These are phyloP conservation scores for Piscicola geometra DNA, from an alignment of 2,888 invertebrate genomes.

Conservation along the genomic window DNA sequence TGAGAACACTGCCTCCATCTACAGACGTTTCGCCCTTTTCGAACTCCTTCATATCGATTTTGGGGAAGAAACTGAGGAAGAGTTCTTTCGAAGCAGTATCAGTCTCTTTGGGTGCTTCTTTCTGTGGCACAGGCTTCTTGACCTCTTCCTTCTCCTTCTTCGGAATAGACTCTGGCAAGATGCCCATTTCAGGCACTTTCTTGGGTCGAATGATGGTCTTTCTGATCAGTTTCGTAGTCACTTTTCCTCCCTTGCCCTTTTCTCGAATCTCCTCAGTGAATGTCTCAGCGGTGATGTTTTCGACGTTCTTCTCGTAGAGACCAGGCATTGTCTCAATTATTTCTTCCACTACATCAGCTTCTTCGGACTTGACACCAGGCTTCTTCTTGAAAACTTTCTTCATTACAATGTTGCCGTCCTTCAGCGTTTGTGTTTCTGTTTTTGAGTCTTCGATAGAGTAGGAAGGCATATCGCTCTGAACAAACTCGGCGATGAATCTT, in stretches of 20 bases:
- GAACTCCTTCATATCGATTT: neutral
- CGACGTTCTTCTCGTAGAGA: slow-evolving; percentile 12
- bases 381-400: slow-evolving; percentile 22
- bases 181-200: neutral
- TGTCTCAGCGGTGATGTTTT: slow-evolving; percentile 1
- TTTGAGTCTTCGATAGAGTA: slow-evolving; percentile 4
- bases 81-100: neutral
- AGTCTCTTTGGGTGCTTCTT: neutral
- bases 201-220: slow-evolving; percentile 22
- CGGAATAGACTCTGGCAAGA: neutral
- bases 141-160: neutral
- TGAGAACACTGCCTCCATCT: slow-evolving; percentile 6
- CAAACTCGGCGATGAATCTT: slow-evolving; percentile 8
- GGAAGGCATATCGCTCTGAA: slow-evolving; percentile 16
- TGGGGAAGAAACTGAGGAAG: neutral
- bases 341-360: slow-evolving; percentile 28
- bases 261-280: neutral
- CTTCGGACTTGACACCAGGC: neutral
- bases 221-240: neutral
- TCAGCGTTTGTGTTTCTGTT: neutral
- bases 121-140: neutral
- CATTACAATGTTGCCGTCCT: slow-evolving; percentile 14
- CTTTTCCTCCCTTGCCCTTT: slow-evolving; percentile 14
- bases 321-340: slow-evolving; percentile 11
- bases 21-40: neutral